Percentiles rank a stretch among this genome's conserved stretches.
Evolutionary conservation across 2,888 invertebrate genomes (phyloP).

Genomic region (Scotopteryx bipunctaria): DNA sequence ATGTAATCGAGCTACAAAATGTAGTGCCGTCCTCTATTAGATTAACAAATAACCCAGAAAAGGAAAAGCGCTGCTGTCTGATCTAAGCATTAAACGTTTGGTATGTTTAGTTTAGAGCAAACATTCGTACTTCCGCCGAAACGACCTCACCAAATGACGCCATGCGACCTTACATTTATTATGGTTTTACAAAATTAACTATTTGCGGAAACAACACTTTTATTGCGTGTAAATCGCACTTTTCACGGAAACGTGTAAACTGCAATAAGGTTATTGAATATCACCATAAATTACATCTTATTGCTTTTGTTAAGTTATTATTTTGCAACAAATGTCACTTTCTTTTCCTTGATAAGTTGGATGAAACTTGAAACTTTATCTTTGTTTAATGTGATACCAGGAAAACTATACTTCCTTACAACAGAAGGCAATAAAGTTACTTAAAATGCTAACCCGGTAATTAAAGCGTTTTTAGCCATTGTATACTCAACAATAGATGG

Average conservation of each 20-base stretch:
- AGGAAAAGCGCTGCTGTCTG: not conserved
- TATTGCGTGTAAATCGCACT: slow-evolving; percentile 38
- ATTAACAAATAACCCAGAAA: not conserved
- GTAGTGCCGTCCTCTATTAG: too few species aligned
- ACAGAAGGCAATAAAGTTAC: slow-evolving; percentile 20
- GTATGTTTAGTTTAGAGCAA: slow-evolving; percentile 31
- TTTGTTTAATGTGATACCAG: slow-evolving; percentile 20
- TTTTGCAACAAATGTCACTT: slow-evolving; percentile 26
- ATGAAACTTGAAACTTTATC: slow-evolving; percentile 19
- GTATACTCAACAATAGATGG: slow-evolving; percentile 48
- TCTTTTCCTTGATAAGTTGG: slow-evolving; percentile 31
- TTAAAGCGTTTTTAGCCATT: slow-evolving; percentile 28
- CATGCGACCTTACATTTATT: slow-evolving; percentile 49
- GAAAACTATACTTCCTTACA: slow-evolving; percentile 14
- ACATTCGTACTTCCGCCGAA: slow-evolving; percentile 51
- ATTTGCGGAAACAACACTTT: slow-evolving; percentile 48
- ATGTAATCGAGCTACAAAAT: too few species aligned
- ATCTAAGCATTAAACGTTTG: slow-evolving; percentile 14
- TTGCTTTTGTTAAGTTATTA: slow-evolving; percentile 31
- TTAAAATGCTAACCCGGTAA: slow-evolving; percentile 19
- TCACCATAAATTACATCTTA: slow-evolving; percentile 40
- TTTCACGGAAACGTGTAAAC: slow-evolving; percentile 44
- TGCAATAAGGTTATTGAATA: slow-evolving; percentile 38
- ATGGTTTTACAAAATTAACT: slow-evolving; percentile 44
- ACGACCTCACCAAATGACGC: slow-evolving; percentile 43